Base-by-base conservation (phyloP, 2,113 vertebrate species). In the Tursiops truncatus region DNA sequence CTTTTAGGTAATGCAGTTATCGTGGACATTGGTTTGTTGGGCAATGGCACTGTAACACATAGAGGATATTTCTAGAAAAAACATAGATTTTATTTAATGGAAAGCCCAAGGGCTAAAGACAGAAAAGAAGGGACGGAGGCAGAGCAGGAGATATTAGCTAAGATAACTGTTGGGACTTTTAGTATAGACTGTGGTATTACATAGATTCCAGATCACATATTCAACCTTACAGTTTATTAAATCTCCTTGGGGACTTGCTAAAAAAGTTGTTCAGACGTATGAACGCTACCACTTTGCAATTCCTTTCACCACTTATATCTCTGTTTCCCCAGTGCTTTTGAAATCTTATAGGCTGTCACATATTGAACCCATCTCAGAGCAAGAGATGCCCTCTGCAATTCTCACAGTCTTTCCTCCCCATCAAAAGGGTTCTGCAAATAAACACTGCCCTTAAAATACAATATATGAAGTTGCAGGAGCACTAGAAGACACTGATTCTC, bases 31-130 rank as follows among this genome's bases (percentile, higher is more conserved):
- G 70, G 20, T 94, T 67, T 88, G 26, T 31, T 74, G 68, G 73
- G 25, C 58, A 47, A 77, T 84, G 95, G 90, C 65, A 68, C 86
- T 60, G 0, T 77, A 81, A 94, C 65, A 82, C 12, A 60, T 3
- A 73, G 25, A 85, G 23, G 41, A 77, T 65, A 63, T 47, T 96
- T 95, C 65, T 47, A 33, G 21, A 67, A 89, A 94, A 92, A 82
- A 88, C 87, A 96, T 17, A 73, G 71, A 86, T 87, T 91, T 92
- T 91, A 85, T 73, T 95, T 95, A 84, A 93, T 67, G 79, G 74
- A 92, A 96, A 95, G 83, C 26, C 56, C 74, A 74, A 47, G 1
- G 25, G 47, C 85, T 96, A 94, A 95, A 91, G 63, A 96, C n/a
- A 94, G 95, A 93, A 92, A 92, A 67, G 56, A 84, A 65, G n/a